phyloP scores from a whole-genome alignment of 2,888 invertebrate species.

The Brachyptera putata region DNA sequence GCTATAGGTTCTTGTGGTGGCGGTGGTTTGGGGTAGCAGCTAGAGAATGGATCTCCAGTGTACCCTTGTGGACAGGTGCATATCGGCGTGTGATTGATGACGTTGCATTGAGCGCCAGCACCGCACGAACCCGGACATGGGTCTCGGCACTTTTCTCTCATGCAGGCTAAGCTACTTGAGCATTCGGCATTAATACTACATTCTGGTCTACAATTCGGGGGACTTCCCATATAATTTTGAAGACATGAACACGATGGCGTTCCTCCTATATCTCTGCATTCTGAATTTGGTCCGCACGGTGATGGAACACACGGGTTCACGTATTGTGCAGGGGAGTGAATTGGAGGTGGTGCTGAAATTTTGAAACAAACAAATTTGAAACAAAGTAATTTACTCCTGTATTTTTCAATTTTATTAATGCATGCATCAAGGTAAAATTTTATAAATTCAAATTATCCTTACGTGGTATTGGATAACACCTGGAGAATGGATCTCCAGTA shows the following conservation, averaged over 20 bases:
- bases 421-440: too few relatives aligned
- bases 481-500: slow-evolving; percentile 76
- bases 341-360: slow-evolving; percentile 22
- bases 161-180: slow-evolving; percentile 48
- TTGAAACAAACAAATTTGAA: too few relatives aligned
- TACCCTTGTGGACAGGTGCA: slow-evolving; percentile 54
- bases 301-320: slow-evolving; percentile 64
- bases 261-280: slow-evolving; percentile 61
- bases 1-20: slow-evolving; percentile 39
- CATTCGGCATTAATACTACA: slow-evolving; percentile 71
- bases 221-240: slow-evolving; percentile 55
- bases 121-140: slow-evolving; percentile 51
- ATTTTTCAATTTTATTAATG: too few relatives aligned
- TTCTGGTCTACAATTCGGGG: slow-evolving; percentile 69
- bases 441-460: too few relatives aligned
- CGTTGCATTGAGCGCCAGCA: slow-evolving; percentile 41
- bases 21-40: slow-evolving; percentile 40
- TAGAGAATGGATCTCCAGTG: slow-evolving; percentile 42
- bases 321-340: slow-evolving; percentile 35
- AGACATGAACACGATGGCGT: slow-evolving; percentile 53
- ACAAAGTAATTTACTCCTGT: too few relatives aligned
- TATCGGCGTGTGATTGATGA: slow-evolving; percentile 41
- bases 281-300: slow-evolving; percentile 74
- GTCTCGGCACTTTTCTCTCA: slow-evolving; percentile 48
- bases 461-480: slow-evolving; percentile 50